A percentile compares a stretch with the other conserved stretches of the same genome.
Conservation (phyloP, 2,797 vertebrate species). For the Syngnathus acus region DNA sequence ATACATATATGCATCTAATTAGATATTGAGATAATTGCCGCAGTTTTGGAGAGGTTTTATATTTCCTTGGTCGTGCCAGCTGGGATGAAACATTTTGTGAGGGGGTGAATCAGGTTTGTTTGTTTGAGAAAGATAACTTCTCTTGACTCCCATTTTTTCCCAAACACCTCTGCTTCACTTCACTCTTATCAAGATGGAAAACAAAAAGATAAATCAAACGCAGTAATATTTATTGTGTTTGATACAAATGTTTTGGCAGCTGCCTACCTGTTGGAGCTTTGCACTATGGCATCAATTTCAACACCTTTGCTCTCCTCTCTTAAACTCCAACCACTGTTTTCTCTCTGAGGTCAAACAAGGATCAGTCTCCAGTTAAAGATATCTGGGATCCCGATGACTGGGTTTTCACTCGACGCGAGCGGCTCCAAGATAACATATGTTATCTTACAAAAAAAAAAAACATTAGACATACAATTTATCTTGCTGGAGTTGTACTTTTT, state of each 20-base stretch:
- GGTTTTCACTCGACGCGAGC: neutral
- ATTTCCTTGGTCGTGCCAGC: slow-evolving; percentile 9
- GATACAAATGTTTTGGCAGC: slow-evolving; percentile 16
- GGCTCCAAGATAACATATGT: slow-evolving; percentile 10
- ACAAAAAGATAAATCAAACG: neutral
- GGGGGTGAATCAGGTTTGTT: slow-evolving; percentile 16
- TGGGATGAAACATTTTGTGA: slow-evolving; percentile 9
- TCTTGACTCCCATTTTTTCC: slow-evolving; percentile 24
- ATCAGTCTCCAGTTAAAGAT: neutral
- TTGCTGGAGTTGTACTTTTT: slow-evolving; percentile 35
- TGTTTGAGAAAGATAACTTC: slow-evolving; percentile 29
- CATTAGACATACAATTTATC: slow-evolving; percentile 17
- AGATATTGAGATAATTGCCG: neutral
- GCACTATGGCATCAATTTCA: slow-evolving; percentile 3
- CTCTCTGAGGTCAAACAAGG: neutral
- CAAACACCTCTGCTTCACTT: slow-evolving; percentile 23
- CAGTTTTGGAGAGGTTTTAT: neutral
- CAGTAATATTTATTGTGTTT: slow-evolving; percentile 8
- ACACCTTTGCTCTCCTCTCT: neutral
- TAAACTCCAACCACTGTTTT: neutral
- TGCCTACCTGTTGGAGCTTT: slow-evolving; percentile 11
- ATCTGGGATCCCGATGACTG: neutral
- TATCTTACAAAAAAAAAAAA: slow-evolving; percentile 4
- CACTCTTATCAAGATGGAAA: slow-evolving; percentile 26
- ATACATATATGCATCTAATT: neutral